Percentiles rank a stretch among this genome's conserved stretches.
Evolutionary conservation across 2,888 invertebrate genomes (phyloP).

Genomic region (Steinernema carpocapsae): DNA sequence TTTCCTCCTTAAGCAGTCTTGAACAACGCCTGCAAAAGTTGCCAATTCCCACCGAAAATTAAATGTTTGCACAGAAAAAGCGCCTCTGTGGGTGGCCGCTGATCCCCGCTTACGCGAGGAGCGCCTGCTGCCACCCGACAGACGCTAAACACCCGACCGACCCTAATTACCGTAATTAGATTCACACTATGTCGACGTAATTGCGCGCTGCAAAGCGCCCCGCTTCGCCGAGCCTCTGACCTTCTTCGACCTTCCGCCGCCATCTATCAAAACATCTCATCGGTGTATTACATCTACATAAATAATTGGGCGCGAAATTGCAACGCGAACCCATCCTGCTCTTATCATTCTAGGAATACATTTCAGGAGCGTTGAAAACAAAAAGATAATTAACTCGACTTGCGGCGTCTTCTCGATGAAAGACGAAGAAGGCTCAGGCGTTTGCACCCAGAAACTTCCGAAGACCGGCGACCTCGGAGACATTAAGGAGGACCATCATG

Average conservation of each 20-base stretch:
- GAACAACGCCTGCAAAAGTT: too few species aligned
- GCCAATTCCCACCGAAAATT: too few species aligned
- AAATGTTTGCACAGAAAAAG: too few species aligned
- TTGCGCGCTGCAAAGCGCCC: neutral
- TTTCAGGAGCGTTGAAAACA: too few species aligned
- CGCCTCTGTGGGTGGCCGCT: too few species aligned
- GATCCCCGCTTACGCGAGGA: neutral
- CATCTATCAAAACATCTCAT: slow-evolving; percentile 17
- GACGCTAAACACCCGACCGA: slow-evolving; percentile 6
- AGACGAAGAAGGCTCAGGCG: slow-evolving; percentile 30
- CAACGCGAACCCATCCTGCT: neutral
- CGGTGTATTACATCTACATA: neutral
- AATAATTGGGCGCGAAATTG: slow-evolving; percentile 26
- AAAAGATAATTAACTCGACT: neutral
- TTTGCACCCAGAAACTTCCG: slow-evolving; percentile 18
- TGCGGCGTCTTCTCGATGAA: slow-evolving; percentile 18
- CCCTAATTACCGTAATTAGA: slow-evolving; percentile 29
- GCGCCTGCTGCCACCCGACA: neutral
- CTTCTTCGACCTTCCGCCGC: neutral
- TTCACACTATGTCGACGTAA: slow-evolving; percentile 16
- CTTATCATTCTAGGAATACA: too few species aligned
- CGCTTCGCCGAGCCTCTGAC: neutral
- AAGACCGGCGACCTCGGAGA: neutral
- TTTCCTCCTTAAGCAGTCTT: too few species aligned
- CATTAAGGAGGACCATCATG: slow-evolving; percentile 4